Evolutionary conservation across 2,888 invertebrate species (phyloP).

Genomic region (Eugnorisma glareosa): DNA sequence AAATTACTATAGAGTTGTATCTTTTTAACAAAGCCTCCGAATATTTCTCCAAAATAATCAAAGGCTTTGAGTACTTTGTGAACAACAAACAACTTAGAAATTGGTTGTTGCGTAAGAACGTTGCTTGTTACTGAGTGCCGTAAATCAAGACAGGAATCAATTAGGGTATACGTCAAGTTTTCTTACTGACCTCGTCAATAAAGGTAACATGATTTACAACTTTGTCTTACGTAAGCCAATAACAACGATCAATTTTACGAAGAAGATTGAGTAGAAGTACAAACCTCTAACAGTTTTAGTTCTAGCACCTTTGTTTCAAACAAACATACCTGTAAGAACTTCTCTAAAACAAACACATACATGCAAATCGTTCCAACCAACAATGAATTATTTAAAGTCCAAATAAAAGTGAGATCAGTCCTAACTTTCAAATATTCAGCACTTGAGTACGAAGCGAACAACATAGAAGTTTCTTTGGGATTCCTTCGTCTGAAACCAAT

Average conservation of each 20-base stretch:
- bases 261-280: background rate
- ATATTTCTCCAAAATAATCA: slow-evolving; percentile 35
- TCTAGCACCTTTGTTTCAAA: background rate
- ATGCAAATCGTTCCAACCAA: slow-evolving; percentile 8
- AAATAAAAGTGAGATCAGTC: slow-evolving; percentile 24
- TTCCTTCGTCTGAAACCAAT: slow-evolving; percentile 17
- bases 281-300: background rate
- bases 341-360: slow-evolving; percentile 25
- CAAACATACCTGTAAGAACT: background rate
- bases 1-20: background rate
- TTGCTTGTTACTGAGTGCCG: slow-evolving; percentile 26
- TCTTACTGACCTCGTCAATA: slow-evolving; percentile 9
- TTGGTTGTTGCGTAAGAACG: slow-evolving; percentile 35
- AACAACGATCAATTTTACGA: slow-evolving; percentile 2
- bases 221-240: slow-evolving; percentile 5
- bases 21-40: slow-evolving; percentile 16
- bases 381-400: slow-evolving; percentile 25
- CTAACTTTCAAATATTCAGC: slow-evolving; percentile 39
- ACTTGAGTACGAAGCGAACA: slow-evolving; percentile 29
- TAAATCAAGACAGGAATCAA: slow-evolving; percentile 39
- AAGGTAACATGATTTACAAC: slow-evolving; percentile 32
- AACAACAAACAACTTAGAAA: slow-evolving; percentile 53
- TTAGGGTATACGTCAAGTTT: slow-evolving; percentile 28
- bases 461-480: slow-evolving; percentile 34
- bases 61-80: slow-evolving; percentile 27